Base-by-base conservation (phyloP, 2,888 invertebrate genomes). In the Allacma fusca region DNA sequence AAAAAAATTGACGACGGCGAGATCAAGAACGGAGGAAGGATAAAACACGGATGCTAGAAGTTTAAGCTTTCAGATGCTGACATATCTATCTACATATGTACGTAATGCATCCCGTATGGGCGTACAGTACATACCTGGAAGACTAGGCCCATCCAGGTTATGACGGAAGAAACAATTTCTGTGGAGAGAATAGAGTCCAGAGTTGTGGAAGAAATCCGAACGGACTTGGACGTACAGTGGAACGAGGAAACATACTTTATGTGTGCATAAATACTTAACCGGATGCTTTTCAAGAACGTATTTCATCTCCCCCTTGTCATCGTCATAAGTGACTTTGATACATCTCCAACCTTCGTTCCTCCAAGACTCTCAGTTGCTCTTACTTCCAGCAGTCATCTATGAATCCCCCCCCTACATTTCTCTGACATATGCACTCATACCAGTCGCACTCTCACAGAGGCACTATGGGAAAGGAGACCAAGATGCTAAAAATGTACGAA, bases 241-340 rank as follows among this genome's bases (percentile, higher is more conserved):
- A 50, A 2, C 16, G 50, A 50, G 1, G 16, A 13, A 50, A 50
- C 50, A n/a, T 50, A 50, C 16, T 50, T 50, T 50, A 13, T 16
- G 9, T 16, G 19, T 50, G 19, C 50, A 50, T 50, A 50, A 50
- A 50, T 50, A 50, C 50, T 50, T 50, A 50, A 50, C 50, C 50
- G 50, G 50, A 50, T 50, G 50, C 19, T 50, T 50, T 50, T 50
- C 50, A n/a, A 50, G 50, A 50, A 50, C 50, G 50, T 50, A 50
- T 50, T 50, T 50, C 50, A 50, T 50, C 50, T 50, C 50, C 19
- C 50, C n/a, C 19, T 50, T 50, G 50, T 50, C 50, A 50, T 50
- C 50, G 5, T 50, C 50, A 50, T n/a, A 50, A 50, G 50, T 50
- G 50, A 50, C 50, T 50, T 50, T 50, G 50, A 50, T 50, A 50